Conservation (phyloP, 2,113 vertebrate genomes). For the Tachysurus vachellii region DNA sequence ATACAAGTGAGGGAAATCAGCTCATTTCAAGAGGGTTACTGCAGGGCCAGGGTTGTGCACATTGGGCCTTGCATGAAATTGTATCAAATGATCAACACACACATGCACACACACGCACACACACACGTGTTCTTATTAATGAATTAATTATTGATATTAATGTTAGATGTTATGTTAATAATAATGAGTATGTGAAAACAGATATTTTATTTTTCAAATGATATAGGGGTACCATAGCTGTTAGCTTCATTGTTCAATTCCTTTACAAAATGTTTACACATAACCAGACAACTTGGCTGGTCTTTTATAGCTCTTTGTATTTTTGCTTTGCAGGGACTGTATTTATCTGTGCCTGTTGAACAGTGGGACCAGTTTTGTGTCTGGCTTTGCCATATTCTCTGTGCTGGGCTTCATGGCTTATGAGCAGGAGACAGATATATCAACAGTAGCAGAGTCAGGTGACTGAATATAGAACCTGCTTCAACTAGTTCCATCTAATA, state of each 20-base stretch:
- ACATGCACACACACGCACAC: neutral
- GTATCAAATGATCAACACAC: neutral
- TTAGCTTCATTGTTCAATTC: too few relatives aligned
- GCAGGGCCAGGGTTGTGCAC: neutral
- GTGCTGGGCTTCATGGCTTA: conserved; percentile 84
- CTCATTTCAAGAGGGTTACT: neutral
- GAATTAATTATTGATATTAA: neutral
- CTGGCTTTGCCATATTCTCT: conserved; percentile 94
- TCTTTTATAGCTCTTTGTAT: neutral
- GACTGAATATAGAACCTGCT: neutral
- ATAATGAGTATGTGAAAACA: neutral
- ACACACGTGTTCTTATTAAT: too few relatives aligned
- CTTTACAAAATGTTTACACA: too few relatives aligned
- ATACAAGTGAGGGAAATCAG: conserved; percentile 70
- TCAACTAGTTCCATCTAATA: neutral
- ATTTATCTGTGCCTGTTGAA: conserved; percentile 89
- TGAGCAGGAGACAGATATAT: conserved; percentile 82
- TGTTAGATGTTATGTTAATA: too few relatives aligned
- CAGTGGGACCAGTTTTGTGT: conserved; percentile 88
- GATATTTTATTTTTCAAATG: neutral
- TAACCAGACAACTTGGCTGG: neutral
- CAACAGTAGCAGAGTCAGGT: conserved; percentile 87
- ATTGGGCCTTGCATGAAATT: neutral
- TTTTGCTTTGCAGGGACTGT: conserved; percentile 78
- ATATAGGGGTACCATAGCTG: neutral